phyloP scores from a whole-genome alignment of 2,888 invertebrate species.

The Meteorus cinctellus region DNA sequence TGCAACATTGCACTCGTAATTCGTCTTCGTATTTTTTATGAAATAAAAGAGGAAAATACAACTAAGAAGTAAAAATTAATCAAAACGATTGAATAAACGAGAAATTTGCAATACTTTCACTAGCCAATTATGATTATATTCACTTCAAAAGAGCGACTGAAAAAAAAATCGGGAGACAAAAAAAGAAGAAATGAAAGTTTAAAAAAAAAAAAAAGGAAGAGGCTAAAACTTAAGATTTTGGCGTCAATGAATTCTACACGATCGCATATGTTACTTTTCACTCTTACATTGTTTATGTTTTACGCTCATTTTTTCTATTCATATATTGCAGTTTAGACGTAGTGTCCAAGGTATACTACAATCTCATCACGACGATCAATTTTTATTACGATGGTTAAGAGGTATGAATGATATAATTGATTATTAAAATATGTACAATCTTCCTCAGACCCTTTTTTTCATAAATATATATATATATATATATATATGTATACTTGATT shows the following conservation, averaged over 20 bases:
- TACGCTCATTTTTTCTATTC: not conserved
- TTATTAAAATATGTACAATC: not conserved
- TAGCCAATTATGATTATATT: not conserved
- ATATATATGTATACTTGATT: slow-evolving; percentile 29
- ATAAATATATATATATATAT: too few species aligned
- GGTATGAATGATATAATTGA: slow-evolving; percentile 75
- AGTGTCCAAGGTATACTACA: slow-evolving; percentile 80
- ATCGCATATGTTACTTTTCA: not conserved
- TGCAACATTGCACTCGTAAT: not conserved
- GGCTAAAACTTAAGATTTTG: not conserved
- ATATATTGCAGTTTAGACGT: slow-evolving; percentile 80
- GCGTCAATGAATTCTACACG: not conserved
- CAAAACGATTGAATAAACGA: not conserved
- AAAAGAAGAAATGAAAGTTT: not conserved
- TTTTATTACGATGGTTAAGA: slow-evolving; percentile 86
- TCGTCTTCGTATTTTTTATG: not conserved
- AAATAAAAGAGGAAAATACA: not conserved
- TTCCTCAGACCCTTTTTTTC: slow-evolving; percentile 35
- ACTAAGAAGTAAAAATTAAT: not conserved
- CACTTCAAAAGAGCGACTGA: not conserved
- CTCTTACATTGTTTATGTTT: not conserved
- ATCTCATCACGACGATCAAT: slow-evolving; percentile 86
- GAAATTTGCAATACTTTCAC: not conserved
- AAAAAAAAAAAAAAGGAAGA: not conserved
- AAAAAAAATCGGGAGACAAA: not conserved